Evolutionary conservation across 1,140 invertebrate species (phyloP), one percentile per base, ranked within the genome.

Genomic region (Solenopsis fugax): DNA sequence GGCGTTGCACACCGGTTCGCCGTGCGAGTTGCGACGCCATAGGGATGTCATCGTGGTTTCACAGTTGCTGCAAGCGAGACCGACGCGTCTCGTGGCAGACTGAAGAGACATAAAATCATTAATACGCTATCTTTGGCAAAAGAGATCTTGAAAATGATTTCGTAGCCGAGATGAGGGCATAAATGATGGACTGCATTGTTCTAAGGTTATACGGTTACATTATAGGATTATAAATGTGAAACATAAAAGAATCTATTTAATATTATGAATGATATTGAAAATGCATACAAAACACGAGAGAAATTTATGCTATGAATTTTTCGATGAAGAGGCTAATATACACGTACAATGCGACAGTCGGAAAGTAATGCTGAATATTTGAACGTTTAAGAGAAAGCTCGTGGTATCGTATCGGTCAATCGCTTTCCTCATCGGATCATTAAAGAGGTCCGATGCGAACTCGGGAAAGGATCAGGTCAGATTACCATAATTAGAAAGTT

Each of bases 61-160:
- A 95, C 99, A 99, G 95, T 99, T 99, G 91, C 97, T 97, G 96
- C 99, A 99, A 72, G 96, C 96, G 85, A 98, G 96, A 69, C 98
- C 98, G 13, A 97, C 96, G 87, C 98, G 96, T 93, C 97, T 96
- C 29, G 97, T 96, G 29, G 97, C 97, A 87, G 94, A 94, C 94
- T 95, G 86, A 58, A 87, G 56, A 88, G 87, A 92, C 60, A 91
- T 69, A 60, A 89, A 89, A 81, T 71, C n/a, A 3, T 84, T 76
- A 87, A 84, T 82, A 72, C 3, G 9, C 2, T 29, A 12, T 16
- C 5, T 56, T 58, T 0, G 1, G 18, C 0, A 13, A 16, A 29
- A 69, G 54, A 29, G 16, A 24, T 45, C 12, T 29, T 21, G 16
- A 41, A 56, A 81, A 81, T 58, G 78, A 71, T 69, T 56, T 34